A percentile compares a stretch with the other conserved stretches of the same genome.
Evolutionary conservation across 2,797 vertebrate species (phyloP).

Genomic region (Diplodus puntazzo): DNA sequence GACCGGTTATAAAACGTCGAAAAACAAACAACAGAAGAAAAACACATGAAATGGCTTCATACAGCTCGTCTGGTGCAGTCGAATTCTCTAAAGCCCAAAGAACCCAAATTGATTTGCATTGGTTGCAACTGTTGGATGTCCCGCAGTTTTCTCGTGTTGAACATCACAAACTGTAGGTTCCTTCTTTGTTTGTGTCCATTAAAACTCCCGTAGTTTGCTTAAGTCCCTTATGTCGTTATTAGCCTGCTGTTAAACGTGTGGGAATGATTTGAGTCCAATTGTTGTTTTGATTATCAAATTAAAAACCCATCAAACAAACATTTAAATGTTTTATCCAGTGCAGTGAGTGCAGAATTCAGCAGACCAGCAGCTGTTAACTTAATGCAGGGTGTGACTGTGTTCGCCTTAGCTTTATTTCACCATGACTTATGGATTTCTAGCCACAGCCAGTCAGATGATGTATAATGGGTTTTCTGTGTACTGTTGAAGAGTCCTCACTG

Average conservation of each 20-base stretch:
- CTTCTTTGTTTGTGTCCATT: not conserved
- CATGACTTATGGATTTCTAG: not conserved
- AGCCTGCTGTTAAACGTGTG: not conserved
- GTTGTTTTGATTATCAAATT: not conserved
- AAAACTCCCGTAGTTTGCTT: not conserved
- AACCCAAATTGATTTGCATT: too few species aligned
- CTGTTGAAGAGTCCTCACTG: not conserved
- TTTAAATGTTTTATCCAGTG: too few species aligned
- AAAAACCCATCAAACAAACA: too few species aligned
- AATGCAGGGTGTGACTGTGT: not conserved
- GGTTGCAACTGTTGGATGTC: not conserved
- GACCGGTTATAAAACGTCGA: too few species aligned
- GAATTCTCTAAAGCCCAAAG: too few species aligned
- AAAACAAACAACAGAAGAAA: too few species aligned
- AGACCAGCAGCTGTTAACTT: not conserved
- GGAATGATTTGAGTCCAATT: not conserved
- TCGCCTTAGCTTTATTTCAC: too few species aligned
- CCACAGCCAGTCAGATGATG: not conserved
- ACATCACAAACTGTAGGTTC: not conserved
- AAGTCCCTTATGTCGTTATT: not conserved
- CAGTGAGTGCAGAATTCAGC: not conserved
- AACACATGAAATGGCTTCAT: too few species aligned
- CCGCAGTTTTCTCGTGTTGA: not conserved
- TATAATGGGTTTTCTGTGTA: not conserved
- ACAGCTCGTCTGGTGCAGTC: too few species aligned